Conservation (phyloP, 2,113 vertebrate genomes). For the Lophius piscatorius region DNA sequence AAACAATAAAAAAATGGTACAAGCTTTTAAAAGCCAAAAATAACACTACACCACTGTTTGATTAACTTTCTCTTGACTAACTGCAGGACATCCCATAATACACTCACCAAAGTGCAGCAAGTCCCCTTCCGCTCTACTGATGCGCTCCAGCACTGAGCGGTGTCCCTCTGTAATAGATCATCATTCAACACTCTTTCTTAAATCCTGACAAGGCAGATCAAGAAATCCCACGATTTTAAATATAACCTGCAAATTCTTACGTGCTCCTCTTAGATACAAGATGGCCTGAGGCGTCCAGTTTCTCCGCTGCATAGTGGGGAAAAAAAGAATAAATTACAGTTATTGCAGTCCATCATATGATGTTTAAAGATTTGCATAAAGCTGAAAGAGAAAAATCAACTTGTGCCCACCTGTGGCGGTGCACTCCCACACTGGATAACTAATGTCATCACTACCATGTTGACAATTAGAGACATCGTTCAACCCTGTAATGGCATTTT, state of each 20-base stretch:
- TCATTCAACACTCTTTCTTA: background rate
- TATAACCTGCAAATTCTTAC: conserved; percentile 36
- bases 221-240: rapidly evolving
- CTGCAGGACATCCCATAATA: background rate
- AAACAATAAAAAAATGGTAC: background rate
- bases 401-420: conserved; percentile 46
- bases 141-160: conserved; percentile 47
- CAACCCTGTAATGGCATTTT: conserved; percentile 9
- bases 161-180: conserved; percentile 47
- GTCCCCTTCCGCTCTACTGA: conserved; percentile 32
- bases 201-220: background rate
- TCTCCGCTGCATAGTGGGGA: conserved; percentile 41
- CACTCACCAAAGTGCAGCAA: conserved; percentile 29
- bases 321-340: background rate
- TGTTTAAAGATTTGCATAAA: background rate
- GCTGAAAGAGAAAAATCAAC: background rate
- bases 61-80: too few species aligned
- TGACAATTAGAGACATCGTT: conserved; percentile 46
- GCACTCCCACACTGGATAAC: conserved; percentile 47
- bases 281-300: conserved; percentile 72
- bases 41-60: too few species aligned
- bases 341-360: background rate
- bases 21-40: background rate
- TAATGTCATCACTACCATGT: conserved; percentile 43
- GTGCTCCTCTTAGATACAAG: conserved; percentile 68